A percentile compares a stretch with the other conserved stretches of the same genome.
These are phyloP conservation scores for Erebia palarica DNA, from an alignment of 2,888 invertebrate genomes.

Conservation along the genomic window DNA sequence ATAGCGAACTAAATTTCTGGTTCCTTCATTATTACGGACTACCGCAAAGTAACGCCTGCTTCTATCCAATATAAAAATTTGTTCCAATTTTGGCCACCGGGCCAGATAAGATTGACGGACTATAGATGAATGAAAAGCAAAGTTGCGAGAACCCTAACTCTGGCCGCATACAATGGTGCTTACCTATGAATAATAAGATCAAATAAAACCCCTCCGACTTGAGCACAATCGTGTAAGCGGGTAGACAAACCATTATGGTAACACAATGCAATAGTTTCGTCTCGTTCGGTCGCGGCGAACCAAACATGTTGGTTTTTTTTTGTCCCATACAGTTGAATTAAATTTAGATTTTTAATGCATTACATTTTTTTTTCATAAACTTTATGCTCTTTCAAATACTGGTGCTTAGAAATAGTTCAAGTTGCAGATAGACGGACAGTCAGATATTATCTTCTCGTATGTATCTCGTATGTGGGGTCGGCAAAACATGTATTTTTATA, in stretches of 20 bases:
- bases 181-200: conserved; percentile 79
- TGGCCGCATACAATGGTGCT: conserved; percentile 64
- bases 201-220: conserved; percentile 62
- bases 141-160: conserved; percentile 39
- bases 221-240: conserved; percentile 73
- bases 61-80: no score
- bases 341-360: conserved; percentile 56
- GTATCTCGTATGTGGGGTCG: no score
- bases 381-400: not conserved
- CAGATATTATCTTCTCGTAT: no score
- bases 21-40: no score
- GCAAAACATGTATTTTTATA: no score
- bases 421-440: no score
- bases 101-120: no score
- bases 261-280: conserved; percentile 67
- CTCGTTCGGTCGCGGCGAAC: conserved; percentile 50
- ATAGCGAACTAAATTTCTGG: no score
- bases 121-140: not conserved
- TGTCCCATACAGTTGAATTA: conserved; percentile 60
- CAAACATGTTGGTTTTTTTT: conserved; percentile 50
- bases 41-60: no score
- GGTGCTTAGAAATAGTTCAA: no score
- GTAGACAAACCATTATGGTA: conserved; percentile 76
- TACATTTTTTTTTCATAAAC: conserved; percentile 36
- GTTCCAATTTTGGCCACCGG: no score